Base-by-base conservation (phyloP, 2,888 invertebrate species). In the Apodemia zela region DNA sequence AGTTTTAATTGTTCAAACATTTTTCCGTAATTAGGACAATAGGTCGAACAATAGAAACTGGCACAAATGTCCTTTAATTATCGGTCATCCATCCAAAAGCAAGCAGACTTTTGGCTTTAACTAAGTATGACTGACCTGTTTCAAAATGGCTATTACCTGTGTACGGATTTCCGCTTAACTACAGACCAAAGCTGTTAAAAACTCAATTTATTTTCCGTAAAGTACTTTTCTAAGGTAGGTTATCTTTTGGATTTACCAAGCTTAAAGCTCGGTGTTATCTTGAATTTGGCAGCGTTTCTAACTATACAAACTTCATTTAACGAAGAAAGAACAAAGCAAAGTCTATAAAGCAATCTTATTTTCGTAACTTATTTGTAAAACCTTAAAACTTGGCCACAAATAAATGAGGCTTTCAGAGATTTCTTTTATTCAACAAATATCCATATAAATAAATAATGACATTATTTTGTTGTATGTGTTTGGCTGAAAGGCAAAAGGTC, bases 161-260 rank as follows among this genome's bases (percentile, higher is more conserved):
- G 17, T 47, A 2, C 45, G 2, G 17, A 47, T 17, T 47, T 47
- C 15, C 45, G 45, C 54, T 57, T 4, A 57, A 51, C 21, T 25
- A 29, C n/a, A 29, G 15, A 29, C 5, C 11, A 6, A 57, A 29
- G 29, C 57, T 57, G 29, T 57, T 25, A n/a, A 57, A 25, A 57
- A 57, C 29, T 57, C 57, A n/a, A 57, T 57, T 29, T 57, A 57
- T 57, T 57, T 57, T 57, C 29, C n/a, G 15, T 3, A n/a, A 57
- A 29, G 6, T 57, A 57, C 21, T 29, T 57, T 57, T 10, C 54
- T 15, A 8, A 15, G 57, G 54, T 25, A 54, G 54, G 18, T 57
- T 57, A 57, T 57, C 29, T 29, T 57, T 57, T 8, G 25, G n/a
- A 57, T 57, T 57, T 7, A 15, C 25, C 13, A n/a, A 29, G 57